These are phyloP conservation scores for Phoeniculus purpureus DNA, from an alignment of 2,797 vertebrate species.

Conservation along the genomic window DNA sequence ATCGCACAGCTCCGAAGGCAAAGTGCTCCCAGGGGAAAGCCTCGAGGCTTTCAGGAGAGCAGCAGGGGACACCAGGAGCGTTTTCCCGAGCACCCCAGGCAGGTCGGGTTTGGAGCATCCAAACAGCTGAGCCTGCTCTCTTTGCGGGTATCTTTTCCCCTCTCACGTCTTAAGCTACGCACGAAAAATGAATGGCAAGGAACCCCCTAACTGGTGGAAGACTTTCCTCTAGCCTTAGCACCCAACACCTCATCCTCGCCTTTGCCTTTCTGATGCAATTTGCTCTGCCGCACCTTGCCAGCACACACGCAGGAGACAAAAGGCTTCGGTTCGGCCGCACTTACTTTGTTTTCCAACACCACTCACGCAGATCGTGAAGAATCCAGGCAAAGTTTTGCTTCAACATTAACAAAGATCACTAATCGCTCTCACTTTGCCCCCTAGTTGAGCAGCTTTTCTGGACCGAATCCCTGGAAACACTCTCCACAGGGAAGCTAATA, in stretches of 20 bases:
- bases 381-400: background rate
- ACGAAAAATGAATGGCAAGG: background rate
- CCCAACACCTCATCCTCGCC: background rate
- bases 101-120: fast-evolving
- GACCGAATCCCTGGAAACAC: background rate
- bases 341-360: background rate
- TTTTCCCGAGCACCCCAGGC: fast-evolving
- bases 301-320: background rate
- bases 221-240: background rate
- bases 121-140: fast-evolving
- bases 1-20: fast-evolving
- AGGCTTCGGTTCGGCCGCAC: fast-evolving
- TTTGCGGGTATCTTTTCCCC: too few relatives aligned
- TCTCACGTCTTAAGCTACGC: fast-evolving
- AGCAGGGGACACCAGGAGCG: background rate
- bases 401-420: fast-evolving
- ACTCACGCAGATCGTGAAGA: background rate
- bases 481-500: background rate
- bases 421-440: background rate
- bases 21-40: fast-evolving
- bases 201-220: background rate
- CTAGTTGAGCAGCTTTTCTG: background rate
- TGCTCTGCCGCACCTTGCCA: background rate
- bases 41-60: fast-evolving
- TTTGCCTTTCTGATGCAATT: background rate